Percentiles rank a stretch among this genome's conserved stretches.
These are phyloP conservation scores for Elymnias hypermnestra DNA, from an alignment of 1,140 invertebrate genomes.

Conservation along the genomic window DNA sequence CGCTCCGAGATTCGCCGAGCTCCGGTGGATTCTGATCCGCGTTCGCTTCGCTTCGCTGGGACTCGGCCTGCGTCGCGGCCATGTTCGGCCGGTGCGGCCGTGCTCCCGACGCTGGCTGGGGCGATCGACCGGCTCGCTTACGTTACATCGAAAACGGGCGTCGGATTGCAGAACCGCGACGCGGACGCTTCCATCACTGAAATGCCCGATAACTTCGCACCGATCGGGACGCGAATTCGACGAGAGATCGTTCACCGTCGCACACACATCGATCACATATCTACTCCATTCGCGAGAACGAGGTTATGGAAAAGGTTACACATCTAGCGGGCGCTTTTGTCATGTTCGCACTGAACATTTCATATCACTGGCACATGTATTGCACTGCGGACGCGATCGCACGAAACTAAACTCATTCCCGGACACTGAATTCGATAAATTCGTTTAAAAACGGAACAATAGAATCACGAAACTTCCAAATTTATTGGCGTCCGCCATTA, in stretches of 20 bases:
- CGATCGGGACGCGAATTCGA: conserved; percentile 72
- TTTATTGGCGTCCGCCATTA: conserved; percentile 76
- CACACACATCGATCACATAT: conserved; percentile 81
- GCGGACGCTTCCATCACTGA: conserved; percentile 75
- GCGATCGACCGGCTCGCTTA: conserved; percentile 75
- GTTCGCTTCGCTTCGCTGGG: conserved; percentile 79
- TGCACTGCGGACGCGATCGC: conserved; percentile 56
- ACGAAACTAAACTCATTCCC: conserved; percentile 53
- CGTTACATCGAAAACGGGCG: conserved; percentile 76
- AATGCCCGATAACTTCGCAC: conserved; percentile 74
- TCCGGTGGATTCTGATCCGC: conserved; percentile 78
- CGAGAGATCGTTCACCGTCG: conserved; percentile 79
- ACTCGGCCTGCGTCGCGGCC: conserved; percentile 81
- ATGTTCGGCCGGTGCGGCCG: conserved; percentile 77
- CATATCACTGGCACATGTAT: conserved; percentile 65
- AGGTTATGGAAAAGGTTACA: conserved; percentile 82
- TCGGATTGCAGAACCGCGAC: conserved; percentile 75
- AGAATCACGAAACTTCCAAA: conserved; percentile 74
- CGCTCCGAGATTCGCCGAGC: conserved; percentile 78
- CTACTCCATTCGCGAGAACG: conserved; percentile 82
- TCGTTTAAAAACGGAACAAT: conserved; percentile 69
- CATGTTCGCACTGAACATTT: conserved; percentile 70
- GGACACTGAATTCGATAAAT: conserved; percentile 35
- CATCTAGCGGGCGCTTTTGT: conserved; percentile 74
- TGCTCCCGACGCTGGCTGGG: conserved; percentile 75